Evolutionary conservation across 2,797 vertebrate species (phyloP).

Genomic region (Spheniscus humboldti): DNA sequence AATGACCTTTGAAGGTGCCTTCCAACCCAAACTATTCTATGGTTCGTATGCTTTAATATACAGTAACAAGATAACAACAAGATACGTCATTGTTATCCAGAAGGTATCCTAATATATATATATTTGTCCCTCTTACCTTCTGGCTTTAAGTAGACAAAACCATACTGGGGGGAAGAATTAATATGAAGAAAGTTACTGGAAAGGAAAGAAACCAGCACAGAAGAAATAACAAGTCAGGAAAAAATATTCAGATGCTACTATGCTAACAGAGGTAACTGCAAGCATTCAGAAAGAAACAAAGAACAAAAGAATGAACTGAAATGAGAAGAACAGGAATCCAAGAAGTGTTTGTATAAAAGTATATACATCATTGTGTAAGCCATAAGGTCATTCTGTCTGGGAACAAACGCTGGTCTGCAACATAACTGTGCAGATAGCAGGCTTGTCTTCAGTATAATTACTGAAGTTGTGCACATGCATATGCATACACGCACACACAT

Average conservation of each 20-base stretch:
- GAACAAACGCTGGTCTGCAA: not conserved
- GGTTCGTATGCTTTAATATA: not conserved
- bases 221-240: constrained; percentile 58
- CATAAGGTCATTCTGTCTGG: not conserved
- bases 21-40: not conserved
- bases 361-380: not conserved
- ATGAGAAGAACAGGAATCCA: not conserved
- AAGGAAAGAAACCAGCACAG: constrained; percentile 64
- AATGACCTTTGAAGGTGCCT: no score
- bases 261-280: not conserved
- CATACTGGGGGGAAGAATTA: constrained; percentile 42
- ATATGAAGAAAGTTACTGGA: constrained; percentile 49
- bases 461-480: not conserved
- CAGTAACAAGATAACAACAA: not conserved
- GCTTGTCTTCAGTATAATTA: not conserved
- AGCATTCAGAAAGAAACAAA: not conserved
- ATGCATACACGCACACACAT: not conserved
- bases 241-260: constrained; percentile 26
- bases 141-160: constrained; percentile 45
- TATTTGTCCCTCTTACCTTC: constrained; percentile 47
- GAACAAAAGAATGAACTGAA: not conserved
- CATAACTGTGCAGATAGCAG: not conserved
- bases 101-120: not conserved
- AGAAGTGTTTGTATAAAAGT: not conserved
- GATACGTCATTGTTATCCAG: not conserved